Evolutionary conservation across 2,888 invertebrate species (phyloP).

Genomic region (Eudemis profundana): DNA sequence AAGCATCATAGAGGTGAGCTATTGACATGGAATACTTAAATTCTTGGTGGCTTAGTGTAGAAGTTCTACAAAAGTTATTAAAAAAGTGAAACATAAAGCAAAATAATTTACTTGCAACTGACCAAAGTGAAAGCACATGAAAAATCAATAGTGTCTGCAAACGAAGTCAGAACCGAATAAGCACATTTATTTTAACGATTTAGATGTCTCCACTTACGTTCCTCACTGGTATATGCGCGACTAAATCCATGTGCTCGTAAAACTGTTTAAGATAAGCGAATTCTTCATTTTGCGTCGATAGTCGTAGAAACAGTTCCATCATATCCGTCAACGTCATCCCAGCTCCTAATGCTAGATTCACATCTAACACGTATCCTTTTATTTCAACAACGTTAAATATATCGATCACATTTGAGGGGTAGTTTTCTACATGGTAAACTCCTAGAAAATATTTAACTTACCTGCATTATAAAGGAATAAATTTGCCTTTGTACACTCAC

Average conservation of each 20-base stretch:
- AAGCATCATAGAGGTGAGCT: no score
- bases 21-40: no score
- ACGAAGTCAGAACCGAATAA: no score
- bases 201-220: constrained; percentile 82
- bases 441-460: constrained; percentile 60
- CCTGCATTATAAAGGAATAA: background rate
- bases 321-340: constrained; percentile 82
- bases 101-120: no score
- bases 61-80: no score
- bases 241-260: constrained; percentile 86
- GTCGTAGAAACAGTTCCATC: constrained; percentile 71
- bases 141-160: no score
- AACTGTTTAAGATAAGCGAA: constrained; percentile 86
- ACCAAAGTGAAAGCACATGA: no score
- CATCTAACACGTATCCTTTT: constrained; percentile 65
- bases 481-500: no score
- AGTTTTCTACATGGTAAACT: constrained; percentile 65
- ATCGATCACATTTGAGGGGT: constrained; percentile 85
- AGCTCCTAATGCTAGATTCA: constrained; percentile 81
- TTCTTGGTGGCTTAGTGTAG: no score
- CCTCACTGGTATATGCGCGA: constrained; percentile 89
- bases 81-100: no score
- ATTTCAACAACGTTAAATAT: constrained; percentile 85
- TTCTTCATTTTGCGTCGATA: constrained; percentile 56
- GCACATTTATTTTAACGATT: no score